Evolutionary conservation across 1,140 invertebrate species (phyloP).

Genomic region (Apis laboriosa): DNA sequence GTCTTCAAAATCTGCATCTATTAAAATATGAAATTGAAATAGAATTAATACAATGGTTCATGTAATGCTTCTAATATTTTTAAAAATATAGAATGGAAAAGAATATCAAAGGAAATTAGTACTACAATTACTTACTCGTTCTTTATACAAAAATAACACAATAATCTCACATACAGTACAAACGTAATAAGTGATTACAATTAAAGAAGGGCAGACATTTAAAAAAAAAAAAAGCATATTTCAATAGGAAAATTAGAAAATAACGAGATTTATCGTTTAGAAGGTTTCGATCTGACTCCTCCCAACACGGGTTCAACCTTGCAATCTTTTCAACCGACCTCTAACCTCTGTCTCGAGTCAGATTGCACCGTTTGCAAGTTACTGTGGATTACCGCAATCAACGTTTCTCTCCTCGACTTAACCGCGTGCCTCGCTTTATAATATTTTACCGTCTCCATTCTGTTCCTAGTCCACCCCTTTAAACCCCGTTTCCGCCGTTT

Average conservation of each 20-base stretch:
- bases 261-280: slow-evolving; percentile 21
- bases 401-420: not conserved
- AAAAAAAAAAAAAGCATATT: not conserved
- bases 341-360: not conserved
- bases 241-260: not conserved
- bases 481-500: not conserved
- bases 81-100: too few species aligned
- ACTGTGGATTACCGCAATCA: slow-evolving; percentile 10
- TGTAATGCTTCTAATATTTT: too few species aligned
- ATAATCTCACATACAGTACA: not conserved
- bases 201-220: not conserved
- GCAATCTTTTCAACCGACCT: slow-evolving; percentile 29
- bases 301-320: not conserved
- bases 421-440: not conserved
- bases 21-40: not conserved
- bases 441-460: not conserved
- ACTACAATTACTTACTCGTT: too few species aligned
- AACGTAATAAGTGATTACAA: not conserved
- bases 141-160: too few species aligned
- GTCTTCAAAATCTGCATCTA: not conserved
- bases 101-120: too few species aligned
- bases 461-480: not conserved
- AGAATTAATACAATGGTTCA: too few species aligned
- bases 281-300: slow-evolving; percentile 21
- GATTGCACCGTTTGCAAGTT: slow-evolving; percentile 33